Evolutionary conservation across 2,797 vertebrate genomes (phyloP), one percentile per base, ranked within the genome.

Genomic region (Bucorvus abyssinicus): DNA sequence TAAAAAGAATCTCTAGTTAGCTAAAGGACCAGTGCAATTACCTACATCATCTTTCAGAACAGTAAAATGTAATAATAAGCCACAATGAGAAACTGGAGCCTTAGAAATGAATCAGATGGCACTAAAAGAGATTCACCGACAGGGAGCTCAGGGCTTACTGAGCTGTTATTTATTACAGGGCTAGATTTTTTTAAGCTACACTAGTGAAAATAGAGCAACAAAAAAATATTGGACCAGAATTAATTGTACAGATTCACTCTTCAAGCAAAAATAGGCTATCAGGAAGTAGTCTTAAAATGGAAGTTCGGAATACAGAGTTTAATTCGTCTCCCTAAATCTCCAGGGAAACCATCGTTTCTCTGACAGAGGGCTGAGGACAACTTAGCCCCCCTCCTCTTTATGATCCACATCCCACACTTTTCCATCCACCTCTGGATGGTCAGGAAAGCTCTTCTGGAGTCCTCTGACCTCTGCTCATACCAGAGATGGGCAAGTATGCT

Each of bases 11-110:
- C 76, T 86, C n/a, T 53, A 61, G 49, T 93, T 89, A 96, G 87
- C 84, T 87, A 92, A 94, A 84, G 75, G 87, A 94, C 50, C 79
- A 74, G 67, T 63, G 42, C 90, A 95, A 94, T 95, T 87, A 87
- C 69, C 82, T 68, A 67, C 29, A 60, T 89, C 87, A 81, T 82
- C 80, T 89, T 92, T 95, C 87, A 93, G 90, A 93, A 83, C 47
- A 88, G 65, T 74, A 89, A 94, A 94, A 94, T 59, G 70, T 73
- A 94, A 84, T 94, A 93, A 96, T 97, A 95, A 97, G 90, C 44
- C 53, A 91, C 71, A 84, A 69, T 64, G 63, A 87, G 91, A 87
- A 96, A 84, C 63, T 89, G 52, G 47, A 80, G 80, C 70, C 74
- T 96, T 79, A 81, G 84, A 96, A 96, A 96, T 93, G 23, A 96